Evolutionary conservation across 1,140 invertebrate genomes (phyloP), one percentile per base, ranked within the genome.

Genomic region (Saxidomus purpurata): DNA sequence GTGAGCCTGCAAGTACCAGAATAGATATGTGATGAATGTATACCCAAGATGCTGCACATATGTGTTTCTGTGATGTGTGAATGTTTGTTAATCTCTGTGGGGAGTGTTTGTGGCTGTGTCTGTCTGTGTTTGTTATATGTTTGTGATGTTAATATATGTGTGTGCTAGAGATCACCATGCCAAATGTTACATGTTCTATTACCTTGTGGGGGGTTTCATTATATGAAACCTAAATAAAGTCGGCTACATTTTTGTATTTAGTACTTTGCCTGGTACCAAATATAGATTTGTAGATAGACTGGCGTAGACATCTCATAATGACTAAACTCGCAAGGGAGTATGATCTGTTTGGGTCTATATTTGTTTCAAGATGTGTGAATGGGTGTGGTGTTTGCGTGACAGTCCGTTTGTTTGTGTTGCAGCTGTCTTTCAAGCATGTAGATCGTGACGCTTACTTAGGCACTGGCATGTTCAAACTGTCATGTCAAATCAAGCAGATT

Each of bases 371-470:
- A 17, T 52, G 43, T 22, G 19, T 79, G 28, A 31, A 36, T 31
- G 22, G 2, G 38, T 76, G 17, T 49, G 9, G 76, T 61, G 80
- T 76, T 25, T n/a, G 28, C 69, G 2, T 63, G 59, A 89, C 34
- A 85, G 74, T 90, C 55, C 81, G 63, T 81, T 74, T 67, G 69
- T 74, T 34, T 83, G 80, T 83, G 15, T 34, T 67, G 63, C 59
- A 67, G 80, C 59, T 77, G 43, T 67, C 79, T 89, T 80, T 82
- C 25, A 88, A 71, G 87, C 87, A 89, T 89, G 87, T 59, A 83
- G 80, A 84, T 77, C 38, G 80, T 89, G 87, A 77, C 87, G 87
- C 87, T 89, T 89, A 71, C 34, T 69, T 89, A 89, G 86, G 87
- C 87, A 89, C 87, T 59, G 79, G 87, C 87, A 89, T 89, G 87